Percentiles rank a stretch among this genome's conserved stretches.
Evolutionary conservation across 2,888 invertebrate genomes (phyloP).

Genomic region (Oegoconia quadripuncta): DNA sequence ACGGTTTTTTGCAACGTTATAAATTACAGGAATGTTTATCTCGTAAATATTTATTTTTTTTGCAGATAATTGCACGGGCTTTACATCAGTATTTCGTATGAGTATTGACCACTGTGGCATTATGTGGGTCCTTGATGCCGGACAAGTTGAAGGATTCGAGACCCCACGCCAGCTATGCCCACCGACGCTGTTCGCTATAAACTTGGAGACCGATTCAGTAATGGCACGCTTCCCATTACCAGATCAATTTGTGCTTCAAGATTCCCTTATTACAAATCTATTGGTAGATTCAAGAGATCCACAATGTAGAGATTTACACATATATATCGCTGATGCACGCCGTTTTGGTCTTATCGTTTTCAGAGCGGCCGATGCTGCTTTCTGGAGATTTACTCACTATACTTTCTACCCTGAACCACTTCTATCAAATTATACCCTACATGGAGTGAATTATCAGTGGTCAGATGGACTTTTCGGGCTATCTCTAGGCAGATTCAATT

Average conservation of each 20-base stretch:
- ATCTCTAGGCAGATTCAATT: conserved; percentile 80
- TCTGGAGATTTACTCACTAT: conserved; percentile 84
- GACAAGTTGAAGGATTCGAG: conserved; percentile 84
- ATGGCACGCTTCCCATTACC: conserved; percentile 83
- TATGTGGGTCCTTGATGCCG: conserved; percentile 90
- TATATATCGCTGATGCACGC: conserved; percentile 86
- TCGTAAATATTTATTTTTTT: conserved; percentile 18
- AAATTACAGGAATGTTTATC: not conserved
- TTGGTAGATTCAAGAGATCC: conserved; percentile 82
- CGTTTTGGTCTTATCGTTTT: conserved; percentile 82
- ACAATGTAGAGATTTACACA: conserved; percentile 81
- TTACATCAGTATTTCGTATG: conserved; percentile 89
- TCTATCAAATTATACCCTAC: conserved; percentile 85
- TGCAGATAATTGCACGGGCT: conserved; percentile 73
- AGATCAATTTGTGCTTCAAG: conserved; percentile 81
- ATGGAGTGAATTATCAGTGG: conserved; percentile 89
- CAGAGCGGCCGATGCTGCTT: conserved; percentile 76
- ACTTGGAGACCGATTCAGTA: conserved; percentile 82
- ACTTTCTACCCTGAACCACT: conserved; percentile 86
- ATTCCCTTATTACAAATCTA: conserved; percentile 84
- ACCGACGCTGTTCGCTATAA: conserved; percentile 86
- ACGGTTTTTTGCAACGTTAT: no score
- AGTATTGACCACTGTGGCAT: conserved; percentile 87
- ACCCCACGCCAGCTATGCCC: conserved; percentile 83
- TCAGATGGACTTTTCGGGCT: conserved; percentile 89